Base-by-base conservation (phyloP, 2,888 invertebrate genomes). In the Drosophila quinaria region DNA sequence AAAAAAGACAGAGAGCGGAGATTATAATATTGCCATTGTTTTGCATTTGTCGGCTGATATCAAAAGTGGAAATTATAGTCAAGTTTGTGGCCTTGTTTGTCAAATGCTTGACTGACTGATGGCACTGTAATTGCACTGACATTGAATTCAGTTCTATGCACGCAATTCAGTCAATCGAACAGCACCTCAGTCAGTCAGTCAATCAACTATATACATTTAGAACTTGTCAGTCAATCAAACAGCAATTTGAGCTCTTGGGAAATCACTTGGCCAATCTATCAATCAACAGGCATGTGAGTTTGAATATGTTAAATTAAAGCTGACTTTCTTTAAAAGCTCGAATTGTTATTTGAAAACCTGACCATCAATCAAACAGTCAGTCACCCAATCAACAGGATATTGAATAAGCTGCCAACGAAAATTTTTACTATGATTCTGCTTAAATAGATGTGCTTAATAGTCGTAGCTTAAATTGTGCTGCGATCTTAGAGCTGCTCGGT, bases 11-110 rank as follows among this genome's bases (percentile, higher is more conserved):
- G 2, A 60, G 62, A 37, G 68, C 59, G 61, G 47, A 13, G 29
- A 47, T 25, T 25, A 25, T 74, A 78, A 78, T 76, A 70, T 74
- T 63, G 77, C 79, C 63, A 81, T 85, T 88, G 85, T 83, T 76
- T 67, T 67, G 68, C 69, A 59, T 66, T 80, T 80, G 63, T 66
- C 59, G 71, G 50, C 49, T 42, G 22, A 39, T 41, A 70, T 77
- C 55, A 55, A 65, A 72, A 68, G 54, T 74, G 2, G 5, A 56
- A 61, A 63, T 59, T 70, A 65, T 54, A 65, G 47, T 11, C 71
- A 19, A 49, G 33, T 50, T 62, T 22, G 39, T 50, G 64, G 33
- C 74, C 74, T 74, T 62, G 74, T 55, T 65, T 22, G 41, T 35
- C 22, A 42, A 49, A 41, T 49, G 37, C 58, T 37, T 22, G 35